phyloP scores from a whole-genome alignment of 2,113 vertebrate genomes.

The Gasterosteus aculeatus region DNA sequence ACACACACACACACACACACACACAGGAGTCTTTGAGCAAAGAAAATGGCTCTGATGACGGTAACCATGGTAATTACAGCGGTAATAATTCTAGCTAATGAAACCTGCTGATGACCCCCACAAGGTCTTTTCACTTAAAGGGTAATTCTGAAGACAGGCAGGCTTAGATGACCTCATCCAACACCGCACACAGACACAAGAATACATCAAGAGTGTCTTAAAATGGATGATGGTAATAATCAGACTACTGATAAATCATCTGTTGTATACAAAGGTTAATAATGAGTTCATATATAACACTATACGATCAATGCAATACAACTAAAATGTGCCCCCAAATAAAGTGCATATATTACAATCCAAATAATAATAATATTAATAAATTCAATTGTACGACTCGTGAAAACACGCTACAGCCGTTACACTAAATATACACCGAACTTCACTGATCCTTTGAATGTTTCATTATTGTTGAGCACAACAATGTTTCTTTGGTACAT shows the following conservation, averaged over 20 bases:
- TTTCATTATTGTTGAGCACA: not conserved
- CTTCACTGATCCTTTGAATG: not conserved
- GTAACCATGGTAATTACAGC: slow-evolving; percentile 26
- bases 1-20: slow-evolving; percentile 1
- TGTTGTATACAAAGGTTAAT: not conserved
- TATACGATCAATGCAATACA: not conserved
- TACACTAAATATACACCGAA: not conserved
- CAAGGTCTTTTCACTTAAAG: slow-evolving; percentile 27
- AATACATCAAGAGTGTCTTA: not conserved
- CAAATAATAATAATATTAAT: too few relatives aligned
- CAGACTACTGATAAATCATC: not conserved
- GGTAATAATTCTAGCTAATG: slow-evolving; percentile 25
- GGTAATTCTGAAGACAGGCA: slow-evolving; percentile 43
- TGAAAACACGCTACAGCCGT: not conserved
- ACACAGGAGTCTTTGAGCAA: slow-evolving; percentile 8
- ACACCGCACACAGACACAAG: not conserved
- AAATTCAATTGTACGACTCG: not conserved
- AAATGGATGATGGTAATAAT: not conserved
- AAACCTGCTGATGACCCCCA: slow-evolving; percentile 46
- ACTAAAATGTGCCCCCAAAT: not conserved
- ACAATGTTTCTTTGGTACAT: not conserved
- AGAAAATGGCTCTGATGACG: slow-evolving; percentile 1
- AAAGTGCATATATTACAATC: not conserved
- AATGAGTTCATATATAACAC: not conserved
- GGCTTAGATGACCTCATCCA: slow-evolving; percentile 22